Evolutionary conservation across 2,888 invertebrate genomes (phyloP).

Genomic region (Volucella bombylans): DNA sequence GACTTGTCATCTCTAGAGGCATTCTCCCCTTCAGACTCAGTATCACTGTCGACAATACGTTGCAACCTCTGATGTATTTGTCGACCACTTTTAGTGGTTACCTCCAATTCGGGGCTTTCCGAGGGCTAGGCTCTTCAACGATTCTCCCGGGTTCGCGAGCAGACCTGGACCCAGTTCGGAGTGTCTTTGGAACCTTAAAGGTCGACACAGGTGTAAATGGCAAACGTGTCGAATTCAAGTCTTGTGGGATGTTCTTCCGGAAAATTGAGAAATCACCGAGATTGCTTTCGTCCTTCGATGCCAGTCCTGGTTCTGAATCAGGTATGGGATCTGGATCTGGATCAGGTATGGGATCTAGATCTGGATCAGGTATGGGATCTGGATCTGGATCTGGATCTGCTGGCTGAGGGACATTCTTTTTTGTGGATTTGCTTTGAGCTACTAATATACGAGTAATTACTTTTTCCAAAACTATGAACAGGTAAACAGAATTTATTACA

Average conservation of each 20-base stretch:
- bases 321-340: not conserved
- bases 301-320: not conserved
- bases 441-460: no score
- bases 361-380: no score
- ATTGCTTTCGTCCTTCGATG: slow-evolving; percentile 76
- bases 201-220: slow-evolving; percentile 24
- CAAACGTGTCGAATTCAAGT: slow-evolving; percentile 80
- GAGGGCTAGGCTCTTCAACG: not conserved
- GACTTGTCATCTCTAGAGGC: slow-evolving; percentile 76
- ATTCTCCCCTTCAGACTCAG: slow-evolving; percentile 74
- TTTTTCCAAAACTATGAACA: no score
- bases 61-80: slow-evolving; percentile 75
- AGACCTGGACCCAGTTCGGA: not conserved
- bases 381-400: no score
- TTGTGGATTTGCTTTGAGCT: no score
- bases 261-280: slow-evolving; percentile 79
- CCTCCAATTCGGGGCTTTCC: not conserved
- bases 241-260: slow-evolving; percentile 76
- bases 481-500: no score
- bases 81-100: slow-evolving; percentile 40
- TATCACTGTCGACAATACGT: slow-evolving; percentile 76
- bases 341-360: no score
- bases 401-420: no score
- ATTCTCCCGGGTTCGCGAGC: not conserved
- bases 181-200: slow-evolving; percentile 15